Percentiles rank a stretch among this genome's conserved stretches.
Conservation (phyloP, 2,113 vertebrate genomes). For the Hydrolagus affinis region DNA sequence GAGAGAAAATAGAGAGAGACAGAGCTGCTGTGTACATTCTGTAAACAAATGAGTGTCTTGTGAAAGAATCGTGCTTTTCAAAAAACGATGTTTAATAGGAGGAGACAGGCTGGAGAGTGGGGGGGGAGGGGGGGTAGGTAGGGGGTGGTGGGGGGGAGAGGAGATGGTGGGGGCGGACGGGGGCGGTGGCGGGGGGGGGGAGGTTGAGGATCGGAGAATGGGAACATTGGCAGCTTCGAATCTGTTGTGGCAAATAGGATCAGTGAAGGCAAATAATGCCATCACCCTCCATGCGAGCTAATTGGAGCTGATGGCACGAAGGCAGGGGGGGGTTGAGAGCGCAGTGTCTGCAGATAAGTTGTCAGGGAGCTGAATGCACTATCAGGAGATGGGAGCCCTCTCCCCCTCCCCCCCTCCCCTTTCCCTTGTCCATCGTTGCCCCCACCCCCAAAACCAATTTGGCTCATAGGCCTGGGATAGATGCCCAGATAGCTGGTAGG, state of each 20-base stretch:
- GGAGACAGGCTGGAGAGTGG: slow-evolving; percentile 34
- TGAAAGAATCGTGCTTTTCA: background rate
- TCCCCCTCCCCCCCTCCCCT: slow-evolving; percentile 43
- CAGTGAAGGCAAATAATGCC: slow-evolving; percentile 80
- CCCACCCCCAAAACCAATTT: slow-evolving; percentile 38
- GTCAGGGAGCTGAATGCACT: slow-evolving; percentile 79
- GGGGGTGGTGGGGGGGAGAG: too few relatives aligned
- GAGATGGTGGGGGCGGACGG: slow-evolving; percentile 36
- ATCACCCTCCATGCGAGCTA: slow-evolving; percentile 69
- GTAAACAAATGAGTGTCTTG: background rate
- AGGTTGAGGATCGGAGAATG: background rate
- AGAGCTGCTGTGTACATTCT: background rate
- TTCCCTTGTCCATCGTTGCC: background rate
- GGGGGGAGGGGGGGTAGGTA: slow-evolving; percentile 31
- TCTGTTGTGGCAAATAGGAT: slow-evolving; percentile 60
- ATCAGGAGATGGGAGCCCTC: slow-evolving; percentile 47
- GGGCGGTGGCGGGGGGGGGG: slow-evolving; percentile 19
- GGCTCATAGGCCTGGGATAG: slow-evolving; percentile 15
- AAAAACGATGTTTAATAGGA: background rate
- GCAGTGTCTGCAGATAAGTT: slow-evolving; percentile 61
- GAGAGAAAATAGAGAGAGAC: too few relatives aligned
- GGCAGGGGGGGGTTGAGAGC: slow-evolving; percentile 65
- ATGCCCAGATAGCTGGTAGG: slow-evolving; percentile 52
- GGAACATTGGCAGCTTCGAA: slow-evolving; percentile 62
- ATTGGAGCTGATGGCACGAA: slow-evolving; percentile 77